Evolutionary conservation across 1,140 invertebrate species (phyloP), one percentile per base, ranked within the genome.

Genomic region (Drosophila tropicalis): DNA sequence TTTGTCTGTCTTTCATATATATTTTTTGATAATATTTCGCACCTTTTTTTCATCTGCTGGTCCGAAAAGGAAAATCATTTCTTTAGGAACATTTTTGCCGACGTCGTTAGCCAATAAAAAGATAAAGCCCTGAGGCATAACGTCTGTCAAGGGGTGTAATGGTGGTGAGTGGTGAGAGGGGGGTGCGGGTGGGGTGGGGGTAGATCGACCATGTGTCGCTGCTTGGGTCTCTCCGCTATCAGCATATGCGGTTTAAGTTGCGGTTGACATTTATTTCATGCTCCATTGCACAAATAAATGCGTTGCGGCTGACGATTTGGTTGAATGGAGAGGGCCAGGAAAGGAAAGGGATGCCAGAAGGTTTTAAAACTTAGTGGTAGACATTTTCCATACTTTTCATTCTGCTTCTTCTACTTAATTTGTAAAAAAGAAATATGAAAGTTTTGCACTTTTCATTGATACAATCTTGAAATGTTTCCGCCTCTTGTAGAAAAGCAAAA

Each of bases 211-310:
- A 85, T 85, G 79, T 81, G 79, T 70, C 69, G 57, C 62, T 61
- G 12, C 75, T 67, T 69, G 83, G 75, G 79, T 82, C 71, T 64
- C 57, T 70, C 39, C 56, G 81, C 81, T 87, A 87, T 87, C 83
- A 87, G 76, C 83, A 87, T 89, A 87, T 89, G 84, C 84, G 84
- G 84, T 87, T 89, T 84, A 87, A 87, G 84, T 87, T 87, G 84
- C 80, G 84, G 84, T 87, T 87, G 84, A 87, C 84, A 89, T 87
- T 87, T 87, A 87, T 87, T 87, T 89, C 77, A 89, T 73, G 81
- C 70, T 71, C 84, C 80, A 89, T 87, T 87, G 80, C 76, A 89
- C 84, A 87, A 87, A 89, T 83, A 89, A 87, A 87, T 87, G 84
- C 84, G 80, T 87, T 83, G 83, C 60, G 81, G 81, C 79, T 72